These are phyloP conservation scores for Chelonus insularis DNA, from an alignment of 1,140 invertebrate genomes.

Conservation along the genomic window DNA sequence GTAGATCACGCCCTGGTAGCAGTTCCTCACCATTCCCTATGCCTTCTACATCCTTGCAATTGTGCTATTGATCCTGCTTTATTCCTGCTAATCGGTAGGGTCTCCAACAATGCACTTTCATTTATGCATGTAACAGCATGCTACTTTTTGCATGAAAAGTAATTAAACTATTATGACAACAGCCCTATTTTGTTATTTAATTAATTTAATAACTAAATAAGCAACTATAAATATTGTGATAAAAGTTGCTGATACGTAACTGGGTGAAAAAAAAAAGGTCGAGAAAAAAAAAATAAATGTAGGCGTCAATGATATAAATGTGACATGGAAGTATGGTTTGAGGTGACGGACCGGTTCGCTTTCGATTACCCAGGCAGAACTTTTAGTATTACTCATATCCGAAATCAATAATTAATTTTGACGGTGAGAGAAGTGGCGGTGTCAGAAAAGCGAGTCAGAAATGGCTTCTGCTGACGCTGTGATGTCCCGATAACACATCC, in stretches of 20 bases:
- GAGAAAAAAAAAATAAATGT: too few species aligned
- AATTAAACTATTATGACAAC: too few species aligned
- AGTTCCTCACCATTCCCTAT: neutral
- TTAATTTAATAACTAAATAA: too few species aligned
- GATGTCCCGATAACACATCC: slow-evolving; percentile 51
- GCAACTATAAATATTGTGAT: too few species aligned
- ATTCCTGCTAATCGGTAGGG: too few species aligned
- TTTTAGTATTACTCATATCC: slow-evolving; percentile 47
- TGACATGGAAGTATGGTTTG: slow-evolving; percentile 6
- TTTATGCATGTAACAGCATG: too few species aligned
- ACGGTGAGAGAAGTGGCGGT: slow-evolving; percentile 22
- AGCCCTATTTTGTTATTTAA: too few species aligned
- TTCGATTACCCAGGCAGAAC: slow-evolving; percentile 38
- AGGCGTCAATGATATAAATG: too few species aligned
- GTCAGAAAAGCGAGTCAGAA: slow-evolving; percentile 26
- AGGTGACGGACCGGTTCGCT: slow-evolving; percentile 39
- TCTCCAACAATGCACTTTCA: too few species aligned
- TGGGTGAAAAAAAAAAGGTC: too few species aligned
- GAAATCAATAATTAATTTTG: slow-evolving; percentile 59
- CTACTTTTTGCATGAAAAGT: too few species aligned
- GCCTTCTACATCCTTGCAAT: neutral
- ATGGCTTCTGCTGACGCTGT: slow-evolving; percentile 36
- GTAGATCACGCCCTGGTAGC: neutral
- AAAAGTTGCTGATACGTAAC: too few species aligned
- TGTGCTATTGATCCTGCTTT: neutral